Percentiles rank a stretch among this genome's conserved stretches.
Conservation (phyloP, 1,140 invertebrate genomes). For the Meloidogyne exigua region DNA sequence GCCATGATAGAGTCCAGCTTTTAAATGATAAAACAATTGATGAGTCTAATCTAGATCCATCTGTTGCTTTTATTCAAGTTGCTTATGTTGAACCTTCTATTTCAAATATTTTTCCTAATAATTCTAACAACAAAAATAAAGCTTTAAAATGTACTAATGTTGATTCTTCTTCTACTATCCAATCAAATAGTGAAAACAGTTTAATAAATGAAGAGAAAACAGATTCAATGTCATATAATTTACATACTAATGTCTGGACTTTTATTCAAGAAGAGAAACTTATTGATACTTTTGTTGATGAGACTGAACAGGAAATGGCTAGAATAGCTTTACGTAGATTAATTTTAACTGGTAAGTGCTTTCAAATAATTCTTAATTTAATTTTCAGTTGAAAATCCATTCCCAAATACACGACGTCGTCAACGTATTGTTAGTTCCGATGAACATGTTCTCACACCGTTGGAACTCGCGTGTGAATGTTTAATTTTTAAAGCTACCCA, state of each 20-base stretch:
- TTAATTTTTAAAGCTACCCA: slow-evolving; percentile 45
- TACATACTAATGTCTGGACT: slow-evolving; percentile 45
- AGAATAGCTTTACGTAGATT: slow-evolving; percentile 41
- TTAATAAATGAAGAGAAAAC: slow-evolving; percentile 25
- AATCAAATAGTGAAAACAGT: background rate
- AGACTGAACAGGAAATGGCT: slow-evolving; percentile 47
- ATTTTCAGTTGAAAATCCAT: slow-evolving; percentile 47
- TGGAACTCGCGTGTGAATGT: slow-evolving; percentile 49
- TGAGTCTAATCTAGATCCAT: slow-evolving; percentile 71
- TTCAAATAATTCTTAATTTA: background rate
- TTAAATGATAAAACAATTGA: slow-evolving; percentile 32
- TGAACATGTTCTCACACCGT: slow-evolving; percentile 41
- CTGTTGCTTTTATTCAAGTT: slow-evolving; percentile 64
- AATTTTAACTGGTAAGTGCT: slow-evolving; percentile 40
- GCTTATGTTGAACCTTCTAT: slow-evolving; percentile 49
- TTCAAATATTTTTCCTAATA: background rate
- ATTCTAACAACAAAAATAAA: background rate
- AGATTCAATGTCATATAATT: slow-evolving; percentile 40
- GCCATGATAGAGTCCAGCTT: slow-evolving; percentile 53
- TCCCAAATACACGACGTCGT: slow-evolving; percentile 44
- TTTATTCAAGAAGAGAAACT: slow-evolving; percentile 50
- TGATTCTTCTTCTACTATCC: background rate
- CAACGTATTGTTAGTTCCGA: slow-evolving; percentile 32
- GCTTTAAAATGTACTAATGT: background rate
- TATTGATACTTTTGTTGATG: slow-evolving; percentile 33